Base-by-base conservation (phyloP, 1,140 invertebrate genomes). In the Ylistrum balloti region DNA sequence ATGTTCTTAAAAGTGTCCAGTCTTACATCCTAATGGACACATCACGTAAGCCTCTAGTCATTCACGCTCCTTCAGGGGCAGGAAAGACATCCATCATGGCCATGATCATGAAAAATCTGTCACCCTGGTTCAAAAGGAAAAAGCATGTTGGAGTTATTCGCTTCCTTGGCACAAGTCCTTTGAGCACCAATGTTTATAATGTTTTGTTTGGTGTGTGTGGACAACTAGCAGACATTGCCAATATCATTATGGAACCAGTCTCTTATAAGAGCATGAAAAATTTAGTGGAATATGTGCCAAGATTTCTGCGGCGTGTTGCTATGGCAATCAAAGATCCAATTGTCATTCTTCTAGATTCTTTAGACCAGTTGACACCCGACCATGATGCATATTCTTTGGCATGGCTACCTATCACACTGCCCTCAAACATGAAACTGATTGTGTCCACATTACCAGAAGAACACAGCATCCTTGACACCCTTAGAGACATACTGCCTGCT, bases 341-440 rank as follows among this genome's bases (percentile, higher is more conserved):
- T 11, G 90, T 94, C 0, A 95, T 96, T 34, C 38, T 96, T 33
- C 91, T 96, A 10, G 95, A 96, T 91, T 95, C 94, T n/a, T 89
- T 95, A 0, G 95, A 96, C 89, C 95, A 96, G 88, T 89, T 96
- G 22, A 90, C 86, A 35, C 41, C 87, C 13, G 87, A 91, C 87
- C 88, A 94, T 34, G 87, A 93, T 88, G 93, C 94, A 35, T 92
- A 93, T 89, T 92, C 86, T 17, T 88, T 95, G 35, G 89, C 91
- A 85, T 96, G 95, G 95, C 34, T 96, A 38, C 94, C 94, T 74
- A 93, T 88, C 2, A 88, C 89, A n/a, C 90, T 95, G 15, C 94
- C 94, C 10, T 28, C 85, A 32, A 92, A 93, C 89, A 92, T 95
- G 28, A 91, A 93, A 87, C 97, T 99, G 92, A 97, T 99, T 34